Evolutionary conservation across 2,797 vertebrate species (phyloP).

Genomic region (Enteromius thamalakanensis): DNA sequence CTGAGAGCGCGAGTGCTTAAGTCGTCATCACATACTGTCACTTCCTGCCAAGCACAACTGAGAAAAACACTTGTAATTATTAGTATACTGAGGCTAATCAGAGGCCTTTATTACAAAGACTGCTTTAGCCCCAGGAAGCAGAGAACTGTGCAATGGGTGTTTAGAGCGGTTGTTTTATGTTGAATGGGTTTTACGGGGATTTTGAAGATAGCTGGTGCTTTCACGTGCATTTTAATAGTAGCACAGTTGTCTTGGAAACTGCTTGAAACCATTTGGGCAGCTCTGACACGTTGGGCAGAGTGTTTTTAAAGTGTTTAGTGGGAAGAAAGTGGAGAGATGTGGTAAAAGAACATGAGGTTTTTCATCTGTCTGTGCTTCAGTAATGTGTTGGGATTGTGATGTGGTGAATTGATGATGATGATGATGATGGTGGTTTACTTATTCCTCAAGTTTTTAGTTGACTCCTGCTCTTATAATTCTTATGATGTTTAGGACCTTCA

Average conservation of each 20-base stretch:
- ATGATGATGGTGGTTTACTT: neutral
- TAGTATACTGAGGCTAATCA: constrained; percentile 33
- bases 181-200: constrained; percentile 37
- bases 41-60: constrained; percentile 49
- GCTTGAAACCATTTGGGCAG: constrained; percentile 15
- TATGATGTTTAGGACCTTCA: neutral
- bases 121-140: constrained; percentile 13
- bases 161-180: constrained; percentile 22
- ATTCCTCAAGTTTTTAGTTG: neutral
- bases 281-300: constrained; percentile 1
- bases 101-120: constrained; percentile 33
- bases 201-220: constrained; percentile 33
- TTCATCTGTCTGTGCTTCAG: constrained; percentile 26
- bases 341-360: constrained; percentile 23
- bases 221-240: constrained; percentile 15
- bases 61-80: constrained; percentile 7
- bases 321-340: neutral
- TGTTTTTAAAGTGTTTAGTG: constrained; percentile 24
- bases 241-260: constrained; percentile 48
- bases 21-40: constrained; percentile 64
- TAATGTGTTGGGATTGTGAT: constrained; percentile 27
- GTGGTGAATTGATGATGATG: neutral
- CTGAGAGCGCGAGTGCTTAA: constrained; percentile 42
- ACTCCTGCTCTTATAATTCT: neutral
- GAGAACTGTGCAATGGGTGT: neutral